These are phyloP conservation scores for Nycticebus coucang DNA, from an alignment of 2,113 vertebrate genomes.

Conservation along the genomic window DNA sequence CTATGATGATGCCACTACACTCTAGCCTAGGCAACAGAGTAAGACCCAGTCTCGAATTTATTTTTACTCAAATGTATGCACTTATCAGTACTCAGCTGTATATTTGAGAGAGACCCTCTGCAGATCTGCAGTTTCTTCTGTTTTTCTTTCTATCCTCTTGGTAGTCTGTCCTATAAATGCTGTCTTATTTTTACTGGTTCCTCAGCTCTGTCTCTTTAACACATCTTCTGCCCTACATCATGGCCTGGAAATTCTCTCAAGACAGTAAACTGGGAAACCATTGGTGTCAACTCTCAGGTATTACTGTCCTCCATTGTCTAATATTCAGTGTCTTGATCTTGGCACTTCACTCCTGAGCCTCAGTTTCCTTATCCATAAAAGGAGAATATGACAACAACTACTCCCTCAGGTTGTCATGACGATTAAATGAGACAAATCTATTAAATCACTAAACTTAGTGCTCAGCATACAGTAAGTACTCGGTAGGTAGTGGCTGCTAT, in stretches of 20 bases:
- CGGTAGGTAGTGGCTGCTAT: not conserved
- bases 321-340: not conserved
- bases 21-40: too few relatives aligned
- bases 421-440: not conserved
- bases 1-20: too few relatives aligned
- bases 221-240: not conserved
- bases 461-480: not conserved
- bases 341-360: not conserved
- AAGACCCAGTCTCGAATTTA: too few relatives aligned
- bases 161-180: not conserved
- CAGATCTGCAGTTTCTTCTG: not conserved
- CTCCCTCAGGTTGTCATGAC: not conserved
- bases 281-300: not conserved
- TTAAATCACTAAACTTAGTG: not conserved
- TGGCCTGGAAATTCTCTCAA: not conserved
- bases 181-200: not conserved
- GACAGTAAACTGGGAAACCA: not conserved
- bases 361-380: not conserved
- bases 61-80: not conserved
- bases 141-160: not conserved
- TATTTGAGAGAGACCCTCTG: not conserved
- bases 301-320: not conserved
- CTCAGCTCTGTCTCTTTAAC: not conserved
- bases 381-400: not conserved
- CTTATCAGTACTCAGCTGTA: not conserved